Conservation (phyloP, 2,797 vertebrate genomes). For the Pelodytes ibericus region DNA sequence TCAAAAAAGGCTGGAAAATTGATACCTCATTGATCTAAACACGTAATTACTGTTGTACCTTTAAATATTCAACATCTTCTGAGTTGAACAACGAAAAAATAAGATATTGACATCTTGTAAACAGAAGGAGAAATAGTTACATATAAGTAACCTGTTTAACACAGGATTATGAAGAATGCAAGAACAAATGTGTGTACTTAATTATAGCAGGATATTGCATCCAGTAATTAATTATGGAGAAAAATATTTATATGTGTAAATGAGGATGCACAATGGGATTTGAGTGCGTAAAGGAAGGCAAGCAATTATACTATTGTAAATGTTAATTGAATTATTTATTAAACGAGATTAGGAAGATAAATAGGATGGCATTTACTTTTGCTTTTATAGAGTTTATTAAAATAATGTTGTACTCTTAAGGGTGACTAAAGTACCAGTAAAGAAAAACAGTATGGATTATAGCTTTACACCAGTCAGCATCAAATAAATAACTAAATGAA, state of each 20-base stretch:
- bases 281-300: not conserved
- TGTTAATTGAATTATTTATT: not conserved
- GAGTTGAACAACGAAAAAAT: not conserved
- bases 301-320: not conserved
- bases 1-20: not conserved
- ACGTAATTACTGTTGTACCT: not conserved
- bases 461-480: no score
- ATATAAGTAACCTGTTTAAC: not conserved
- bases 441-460: not conserved
- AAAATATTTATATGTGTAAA: conserved; percentile 2
- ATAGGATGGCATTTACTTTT: not conserved
- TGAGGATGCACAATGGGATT: not conserved
- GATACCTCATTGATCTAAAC: not conserved
- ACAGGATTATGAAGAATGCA: not conserved
- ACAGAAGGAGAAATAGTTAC: not conserved
- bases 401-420: not conserved
- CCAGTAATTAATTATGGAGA: not conserved
- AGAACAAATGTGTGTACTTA: not conserved
- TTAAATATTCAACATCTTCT: not conserved
- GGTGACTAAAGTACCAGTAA: not conserved
- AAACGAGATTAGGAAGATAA: not conserved
- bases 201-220: not conserved
- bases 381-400: not conserved
- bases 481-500: no score
- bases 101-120: not conserved